A percentile compares a stretch with the other conserved stretches of the same genome.
Evolutionary conservation across 2,888 invertebrate genomes (phyloP).

Genomic region (Patella depressa): DNA sequence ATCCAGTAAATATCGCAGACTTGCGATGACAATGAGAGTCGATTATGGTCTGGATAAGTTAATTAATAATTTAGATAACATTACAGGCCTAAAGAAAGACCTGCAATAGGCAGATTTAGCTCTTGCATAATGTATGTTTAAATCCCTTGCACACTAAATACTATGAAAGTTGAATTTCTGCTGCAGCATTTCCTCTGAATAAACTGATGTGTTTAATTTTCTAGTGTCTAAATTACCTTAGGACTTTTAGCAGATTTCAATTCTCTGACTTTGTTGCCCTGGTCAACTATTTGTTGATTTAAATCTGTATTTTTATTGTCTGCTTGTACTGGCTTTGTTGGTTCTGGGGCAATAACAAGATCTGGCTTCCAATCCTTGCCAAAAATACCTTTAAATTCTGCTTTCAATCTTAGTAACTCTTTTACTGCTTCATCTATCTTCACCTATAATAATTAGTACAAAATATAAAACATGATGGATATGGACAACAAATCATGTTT

Average conservation of each 20-base stretch:
- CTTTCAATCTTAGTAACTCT: conserved; percentile 79
- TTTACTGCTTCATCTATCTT: conserved; percentile 76
- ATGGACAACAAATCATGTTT: too few species aligned
- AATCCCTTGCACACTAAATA: too few species aligned
- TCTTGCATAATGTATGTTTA: too few species aligned
- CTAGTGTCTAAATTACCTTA: conserved; percentile 72
- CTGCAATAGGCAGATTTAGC: too few species aligned
- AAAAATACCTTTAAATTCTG: conserved; percentile 81
- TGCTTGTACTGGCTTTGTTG: conserved; percentile 21
- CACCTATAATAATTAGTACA: too few species aligned
- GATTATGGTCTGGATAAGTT: too few species aligned
- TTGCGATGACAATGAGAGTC: too few species aligned
- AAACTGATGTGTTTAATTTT: neutral
- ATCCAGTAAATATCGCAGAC: too few species aligned
- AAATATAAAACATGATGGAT: too few species aligned
- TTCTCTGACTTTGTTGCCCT: conserved; percentile 81
- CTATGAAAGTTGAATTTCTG: too few species aligned
- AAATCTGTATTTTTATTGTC: conserved; percentile 47
- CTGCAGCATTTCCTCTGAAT: neutral
- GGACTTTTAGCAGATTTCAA: conserved; percentile 80
- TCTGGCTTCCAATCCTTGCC: conserved; percentile 79
- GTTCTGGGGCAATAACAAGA: conserved; percentile 23
- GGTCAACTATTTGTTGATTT: conserved; percentile 73
- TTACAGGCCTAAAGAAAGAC: too few species aligned
- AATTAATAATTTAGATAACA: too few species aligned